Conservation (phyloP, 2,888 invertebrate species). For the Euphydryas editha region DNA sequence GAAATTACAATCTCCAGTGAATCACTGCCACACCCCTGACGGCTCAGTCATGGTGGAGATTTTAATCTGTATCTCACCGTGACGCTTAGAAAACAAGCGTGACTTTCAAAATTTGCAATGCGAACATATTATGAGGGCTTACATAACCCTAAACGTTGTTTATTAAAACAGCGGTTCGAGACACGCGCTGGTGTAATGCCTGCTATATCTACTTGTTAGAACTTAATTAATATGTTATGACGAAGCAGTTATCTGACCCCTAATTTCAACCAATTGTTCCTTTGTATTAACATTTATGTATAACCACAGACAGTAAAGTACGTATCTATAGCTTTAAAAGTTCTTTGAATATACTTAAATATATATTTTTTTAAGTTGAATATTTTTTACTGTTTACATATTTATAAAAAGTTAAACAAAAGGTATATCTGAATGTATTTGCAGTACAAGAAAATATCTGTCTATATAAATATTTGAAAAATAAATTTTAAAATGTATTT, state of each 20-base stretch:
- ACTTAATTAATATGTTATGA: conserved; percentile 79
- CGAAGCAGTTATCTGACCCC: conserved; percentile 60
- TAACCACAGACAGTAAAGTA: neutral
- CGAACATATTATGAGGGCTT: conserved; percentile 52
- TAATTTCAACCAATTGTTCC: conserved; percentile 53
- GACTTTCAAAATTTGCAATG: conserved; percentile 65
- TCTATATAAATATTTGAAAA: no score
- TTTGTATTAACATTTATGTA: neutral
- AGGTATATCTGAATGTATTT: no score
- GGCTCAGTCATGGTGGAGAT: conserved; percentile 64
- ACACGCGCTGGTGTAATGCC: conserved; percentile 54
- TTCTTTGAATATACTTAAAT: no score
- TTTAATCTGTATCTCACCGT: conserved; percentile 68
- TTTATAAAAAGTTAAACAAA: no score
- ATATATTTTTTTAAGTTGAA: no score
- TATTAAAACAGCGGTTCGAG: conserved; percentile 54
- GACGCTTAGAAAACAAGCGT: conserved; percentile 65
- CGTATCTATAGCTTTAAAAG: no score
- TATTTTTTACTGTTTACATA: no score
- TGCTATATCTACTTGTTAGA: conserved; percentile 49
- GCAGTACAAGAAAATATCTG: no score
- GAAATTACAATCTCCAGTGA: conserved; percentile 66
- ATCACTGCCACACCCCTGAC: conserved; percentile 74
- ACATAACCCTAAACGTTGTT: conserved; percentile 66
- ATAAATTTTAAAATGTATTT: no score